phyloP scores from a whole-genome alignment of 1,140 invertebrate species.

The Berghia stephanieae region DNA sequence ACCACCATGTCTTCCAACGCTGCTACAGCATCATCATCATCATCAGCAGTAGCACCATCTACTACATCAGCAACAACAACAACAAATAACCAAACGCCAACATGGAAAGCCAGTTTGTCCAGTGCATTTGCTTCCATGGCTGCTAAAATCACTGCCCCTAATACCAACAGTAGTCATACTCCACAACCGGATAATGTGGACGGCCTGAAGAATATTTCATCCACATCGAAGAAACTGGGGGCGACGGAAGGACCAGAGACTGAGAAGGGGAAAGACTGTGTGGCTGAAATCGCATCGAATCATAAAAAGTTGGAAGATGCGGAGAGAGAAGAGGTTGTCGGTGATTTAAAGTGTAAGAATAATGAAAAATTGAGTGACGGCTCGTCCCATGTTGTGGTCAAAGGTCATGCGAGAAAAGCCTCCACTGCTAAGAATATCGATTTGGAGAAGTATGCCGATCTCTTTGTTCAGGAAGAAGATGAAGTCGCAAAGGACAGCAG shows the following conservation, averaged over 20 bases:
- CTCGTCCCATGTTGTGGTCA: conserved; percentile 16
- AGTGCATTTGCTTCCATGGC: conserved; percentile 24
- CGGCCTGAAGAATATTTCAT: not conserved
- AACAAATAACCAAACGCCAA: conserved; percentile 13
- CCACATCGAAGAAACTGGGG: not conserved
- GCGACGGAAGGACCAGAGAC: not conserved
- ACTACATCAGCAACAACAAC: not conserved
- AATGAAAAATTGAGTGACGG: too few relatives aligned
- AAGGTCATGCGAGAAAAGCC: conserved; percentile 21
- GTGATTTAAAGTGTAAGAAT: not conserved
- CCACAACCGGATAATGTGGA: not conserved
- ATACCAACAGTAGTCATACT: not conserved
- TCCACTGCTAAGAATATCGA: not conserved
- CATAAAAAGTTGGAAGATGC: not conserved
- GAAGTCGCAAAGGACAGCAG: not conserved
- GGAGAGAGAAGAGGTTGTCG: not conserved
- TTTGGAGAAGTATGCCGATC: not conserved
- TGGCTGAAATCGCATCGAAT: too few relatives aligned
- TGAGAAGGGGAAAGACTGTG: not conserved
- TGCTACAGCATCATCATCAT: not conserved
- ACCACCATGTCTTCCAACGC: too few relatives aligned
- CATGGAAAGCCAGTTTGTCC: too few relatives aligned
- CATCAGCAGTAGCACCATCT: not conserved
- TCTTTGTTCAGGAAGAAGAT: conserved; percentile 24
- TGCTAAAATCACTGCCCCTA: conserved; percentile 22